phyloP scores from a whole-genome alignment of 1,140 invertebrate species.

The Macrobrachium rosenbergii region DNA sequence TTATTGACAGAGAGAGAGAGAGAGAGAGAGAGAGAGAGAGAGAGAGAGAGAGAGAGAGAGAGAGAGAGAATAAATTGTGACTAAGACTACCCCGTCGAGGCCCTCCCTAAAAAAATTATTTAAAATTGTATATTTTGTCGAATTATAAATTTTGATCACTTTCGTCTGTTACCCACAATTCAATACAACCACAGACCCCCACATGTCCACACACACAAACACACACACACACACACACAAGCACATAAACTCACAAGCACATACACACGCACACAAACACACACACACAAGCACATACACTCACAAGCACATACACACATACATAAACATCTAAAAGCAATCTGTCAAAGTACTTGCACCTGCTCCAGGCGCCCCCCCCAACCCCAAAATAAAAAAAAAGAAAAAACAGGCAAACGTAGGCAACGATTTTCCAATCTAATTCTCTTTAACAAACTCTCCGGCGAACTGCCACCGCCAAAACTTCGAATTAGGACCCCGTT shows the following conservation, averaged over 20 bases:
- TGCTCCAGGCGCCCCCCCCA: no score
- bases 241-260: background rate
- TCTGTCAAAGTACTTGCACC: no score
- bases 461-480: no score
- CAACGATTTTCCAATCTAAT: no score
- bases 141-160: background rate
- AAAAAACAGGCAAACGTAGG: no score
- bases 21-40: constrained; percentile 36
- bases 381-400: no score
- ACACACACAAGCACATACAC: background rate
- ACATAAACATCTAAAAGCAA: background rate
- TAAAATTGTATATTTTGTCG: no score
- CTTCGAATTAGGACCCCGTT: no score
- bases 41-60: constrained; percentile 27
- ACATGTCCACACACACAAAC: no score
- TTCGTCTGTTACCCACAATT: background rate
- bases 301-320: background rate
- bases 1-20: constrained; percentile 27
- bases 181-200: background rate
- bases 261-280: background rate
- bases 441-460: no score
- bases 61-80: background rate
- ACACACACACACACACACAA: background rate
- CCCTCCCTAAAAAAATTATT: background rate
- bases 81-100: background rate